Conservation (phyloP, 1,140 invertebrate species). For the Drepana arcuata region DNA sequence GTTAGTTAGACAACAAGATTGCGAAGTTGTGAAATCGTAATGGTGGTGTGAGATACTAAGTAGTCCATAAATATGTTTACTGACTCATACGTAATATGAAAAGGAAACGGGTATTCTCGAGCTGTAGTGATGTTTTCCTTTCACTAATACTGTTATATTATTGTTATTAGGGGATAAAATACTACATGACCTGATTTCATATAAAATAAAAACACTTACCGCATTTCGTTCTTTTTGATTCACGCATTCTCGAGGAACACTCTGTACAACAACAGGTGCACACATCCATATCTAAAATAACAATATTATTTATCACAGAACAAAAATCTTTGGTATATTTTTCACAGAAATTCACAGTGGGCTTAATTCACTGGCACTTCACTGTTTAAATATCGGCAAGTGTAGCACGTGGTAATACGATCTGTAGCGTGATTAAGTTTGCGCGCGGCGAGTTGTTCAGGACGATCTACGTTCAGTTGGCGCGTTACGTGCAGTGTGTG, state of each 20-base stretch:
- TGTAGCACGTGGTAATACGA: too few species aligned
- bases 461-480: slow-evolving; percentile 54
- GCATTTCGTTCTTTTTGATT: slow-evolving; percentile 19
- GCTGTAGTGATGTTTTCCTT: background rate
- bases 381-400: too few species aligned
- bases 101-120: background rate
- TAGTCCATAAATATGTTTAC: too few species aligned
- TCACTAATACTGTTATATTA: background rate
- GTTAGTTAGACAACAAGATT: too few species aligned
- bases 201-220: slow-evolving; percentile 26
- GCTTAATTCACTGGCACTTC: too few species aligned
- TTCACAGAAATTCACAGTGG: too few species aligned
- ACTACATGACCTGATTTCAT: background rate
- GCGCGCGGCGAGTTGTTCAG: too few species aligned
- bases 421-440: slow-evolving; percentile 22
- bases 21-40: too few species aligned
- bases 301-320: slow-evolving; percentile 43
- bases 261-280: slow-evolving; percentile 30
- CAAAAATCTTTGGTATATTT: slow-evolving; percentile 50
- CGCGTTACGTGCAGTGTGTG: slow-evolving; percentile 58
- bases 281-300: slow-evolving; percentile 30
- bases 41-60: too few species aligned
- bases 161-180: too few species aligned
- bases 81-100: too few species aligned
- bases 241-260: slow-evolving; percentile 27